A percentile compares a stretch with the other conserved stretches of the same genome.
These are phyloP conservation scores for Caenorhabditis sp. DNA, from an alignment of 2,888 invertebrate species.

Conservation along the genomic window DNA sequence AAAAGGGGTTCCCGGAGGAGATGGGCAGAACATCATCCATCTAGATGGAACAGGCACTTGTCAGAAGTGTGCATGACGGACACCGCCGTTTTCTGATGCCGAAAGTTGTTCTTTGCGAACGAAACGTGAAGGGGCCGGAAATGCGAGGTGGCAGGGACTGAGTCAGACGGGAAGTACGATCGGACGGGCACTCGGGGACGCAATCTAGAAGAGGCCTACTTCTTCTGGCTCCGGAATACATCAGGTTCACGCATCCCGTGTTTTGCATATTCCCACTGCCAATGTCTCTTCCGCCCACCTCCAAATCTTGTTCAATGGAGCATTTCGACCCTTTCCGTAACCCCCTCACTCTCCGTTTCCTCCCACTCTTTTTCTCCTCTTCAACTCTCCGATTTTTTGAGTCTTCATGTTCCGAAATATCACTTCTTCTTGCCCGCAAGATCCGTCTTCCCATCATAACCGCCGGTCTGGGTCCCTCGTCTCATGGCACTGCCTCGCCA, in stretches of 20 bases:
- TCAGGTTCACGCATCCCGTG: background rate
- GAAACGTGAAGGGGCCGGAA: background rate
- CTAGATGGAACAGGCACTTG: background rate
- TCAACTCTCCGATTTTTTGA: background rate
- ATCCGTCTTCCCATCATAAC: constrained; percentile 39
- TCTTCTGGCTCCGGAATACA: too few species aligned
- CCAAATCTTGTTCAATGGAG: constrained; percentile 32
- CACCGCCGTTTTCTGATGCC: background rate
- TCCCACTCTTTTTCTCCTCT: background rate
- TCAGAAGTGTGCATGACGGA: constrained; percentile 6
- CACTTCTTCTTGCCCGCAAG: constrained; percentile 5
- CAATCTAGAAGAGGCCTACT: too few species aligned
- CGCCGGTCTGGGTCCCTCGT: constrained; percentile 24
- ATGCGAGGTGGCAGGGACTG: background rate
- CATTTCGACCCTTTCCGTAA: constrained; percentile 16
- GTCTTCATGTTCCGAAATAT: constrained; percentile 28
- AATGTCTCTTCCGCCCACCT: constrained; percentile 4
- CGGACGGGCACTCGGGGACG: background rate
- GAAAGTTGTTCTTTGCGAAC: background rate
- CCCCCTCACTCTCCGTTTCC: constrained; percentile 7
- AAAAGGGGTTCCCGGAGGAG: constrained; percentile 3
- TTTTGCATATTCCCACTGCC: too few species aligned
- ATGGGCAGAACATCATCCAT: constrained; percentile 1
- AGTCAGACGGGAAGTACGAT: background rate
- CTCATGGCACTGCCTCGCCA: background rate